Evolutionary conservation across 2,888 invertebrate genomes (phyloP).

Genomic region (Stenotaenia linearis): DNA sequence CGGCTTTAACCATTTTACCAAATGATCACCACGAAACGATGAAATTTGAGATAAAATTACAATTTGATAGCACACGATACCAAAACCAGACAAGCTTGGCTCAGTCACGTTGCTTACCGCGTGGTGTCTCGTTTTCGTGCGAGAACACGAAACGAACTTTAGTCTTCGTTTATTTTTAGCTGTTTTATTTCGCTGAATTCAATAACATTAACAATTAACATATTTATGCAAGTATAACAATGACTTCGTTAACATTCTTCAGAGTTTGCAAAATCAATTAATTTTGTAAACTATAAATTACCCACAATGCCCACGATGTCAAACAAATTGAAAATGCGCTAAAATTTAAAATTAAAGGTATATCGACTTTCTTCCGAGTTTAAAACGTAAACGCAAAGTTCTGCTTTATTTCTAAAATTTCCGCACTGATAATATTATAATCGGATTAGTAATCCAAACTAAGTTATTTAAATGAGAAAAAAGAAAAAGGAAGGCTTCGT

Average conservation of each 20-base stretch:
- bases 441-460: no score
- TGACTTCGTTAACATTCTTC: neutral
- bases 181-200: neutral
- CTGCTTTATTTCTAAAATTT: no score
- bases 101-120: neutral
- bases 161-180: neutral
- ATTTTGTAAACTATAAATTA: neutral
- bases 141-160: neutral
- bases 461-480: neutral
- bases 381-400: no score
- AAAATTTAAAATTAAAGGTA: neutral
- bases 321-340: constrained; percentile 9
- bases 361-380: no score
- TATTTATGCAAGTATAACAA: neutral
- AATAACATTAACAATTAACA: no score
- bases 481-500: neutral
- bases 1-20: neutral
- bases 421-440: no score
- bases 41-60: neutral
- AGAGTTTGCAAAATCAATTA: neutral
- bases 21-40: neutral
- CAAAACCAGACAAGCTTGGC: neutral
- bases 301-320: neutral
- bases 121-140: neutral
- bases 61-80: neutral